Conservation (phyloP, 1,140 invertebrate species). For the Tribolium madens region DNA sequence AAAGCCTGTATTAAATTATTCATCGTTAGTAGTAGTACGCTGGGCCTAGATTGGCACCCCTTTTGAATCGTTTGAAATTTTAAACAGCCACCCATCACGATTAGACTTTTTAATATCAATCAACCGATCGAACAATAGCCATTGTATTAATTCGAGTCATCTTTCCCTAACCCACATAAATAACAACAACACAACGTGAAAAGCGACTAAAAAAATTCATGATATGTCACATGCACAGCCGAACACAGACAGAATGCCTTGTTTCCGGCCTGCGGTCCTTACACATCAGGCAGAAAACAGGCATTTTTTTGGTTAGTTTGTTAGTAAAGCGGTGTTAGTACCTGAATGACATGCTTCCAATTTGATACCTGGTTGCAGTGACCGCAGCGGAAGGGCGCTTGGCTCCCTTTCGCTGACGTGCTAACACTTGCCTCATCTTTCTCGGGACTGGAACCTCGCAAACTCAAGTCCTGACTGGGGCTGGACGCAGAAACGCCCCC, state of each 20-base stretch:
- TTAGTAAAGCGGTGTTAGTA: conserved; percentile 66
- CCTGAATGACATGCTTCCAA: conserved; percentile 86
- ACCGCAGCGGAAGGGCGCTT: conserved; percentile 77
- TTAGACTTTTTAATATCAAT: conserved; percentile 24
- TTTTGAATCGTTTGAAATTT: neutral
- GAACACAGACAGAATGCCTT: neutral
- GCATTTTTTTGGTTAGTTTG: conserved; percentile 25
- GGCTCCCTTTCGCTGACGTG: conserved; percentile 55
- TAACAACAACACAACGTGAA: neutral
- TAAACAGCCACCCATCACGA: neutral
- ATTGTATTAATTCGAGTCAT: conserved; percentile 12
- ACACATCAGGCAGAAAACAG: neutral
- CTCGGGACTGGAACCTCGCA: conserved; percentile 60
- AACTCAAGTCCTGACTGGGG: conserved; percentile 53
- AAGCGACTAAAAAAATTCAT: neutral
- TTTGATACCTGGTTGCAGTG: conserved; percentile 82
- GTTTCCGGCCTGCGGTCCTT: neutral
- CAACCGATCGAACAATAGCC: conserved; percentile 20
- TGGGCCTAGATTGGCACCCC: neutral
- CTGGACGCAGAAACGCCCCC: conserved; percentile 25
- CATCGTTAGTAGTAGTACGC: neutral
- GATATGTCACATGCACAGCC: conserved; percentile 2
- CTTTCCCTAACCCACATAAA: conserved; percentile 12
- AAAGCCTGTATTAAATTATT: conserved; percentile 10
- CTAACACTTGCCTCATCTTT: conserved; percentile 66